These are phyloP conservation scores for Rhea americana DNA, from an alignment of 2,113 vertebrate genomes.

Conservation along the genomic window DNA sequence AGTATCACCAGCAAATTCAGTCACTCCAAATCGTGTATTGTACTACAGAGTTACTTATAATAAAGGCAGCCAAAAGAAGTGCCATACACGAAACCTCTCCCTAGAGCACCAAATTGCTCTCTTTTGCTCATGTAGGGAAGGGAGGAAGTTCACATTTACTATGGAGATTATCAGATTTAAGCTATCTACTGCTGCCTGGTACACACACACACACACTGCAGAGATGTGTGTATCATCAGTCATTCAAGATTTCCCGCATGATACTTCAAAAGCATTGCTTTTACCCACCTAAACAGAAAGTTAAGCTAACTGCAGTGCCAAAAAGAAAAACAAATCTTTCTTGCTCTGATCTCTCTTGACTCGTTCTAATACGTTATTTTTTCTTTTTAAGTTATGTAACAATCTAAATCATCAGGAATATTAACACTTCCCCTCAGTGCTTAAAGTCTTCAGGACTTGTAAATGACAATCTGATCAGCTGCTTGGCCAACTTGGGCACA, in stretches of 20 bases:
- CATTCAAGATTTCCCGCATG: background rate
- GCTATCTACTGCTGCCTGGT: background rate
- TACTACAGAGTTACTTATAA: background rate
- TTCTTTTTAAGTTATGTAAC: background rate
- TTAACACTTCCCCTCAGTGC: background rate
- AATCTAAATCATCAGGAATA: background rate
- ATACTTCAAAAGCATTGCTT: background rate
- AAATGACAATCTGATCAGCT: background rate
- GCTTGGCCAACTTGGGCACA: background rate
- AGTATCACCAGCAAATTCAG: background rate
- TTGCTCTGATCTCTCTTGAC: background rate
- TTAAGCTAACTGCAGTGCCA: background rate
- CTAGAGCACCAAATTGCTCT: background rate
- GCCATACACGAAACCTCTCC: background rate
- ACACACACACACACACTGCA: background rate
- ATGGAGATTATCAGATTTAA: conserved; percentile 37
- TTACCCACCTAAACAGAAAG: background rate
- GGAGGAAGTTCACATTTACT: conserved; percentile 3
- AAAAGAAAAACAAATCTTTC: background rate
- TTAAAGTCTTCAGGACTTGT: background rate
- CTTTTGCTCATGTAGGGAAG: background rate
- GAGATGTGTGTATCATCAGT: background rate
- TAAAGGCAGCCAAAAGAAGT: background rate
- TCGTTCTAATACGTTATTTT: background rate
- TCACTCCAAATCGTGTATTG: background rate